Evolutionary conservation across 2,113 vertebrate species (phyloP).

Genomic region (Heterocephalus glaber): DNA sequence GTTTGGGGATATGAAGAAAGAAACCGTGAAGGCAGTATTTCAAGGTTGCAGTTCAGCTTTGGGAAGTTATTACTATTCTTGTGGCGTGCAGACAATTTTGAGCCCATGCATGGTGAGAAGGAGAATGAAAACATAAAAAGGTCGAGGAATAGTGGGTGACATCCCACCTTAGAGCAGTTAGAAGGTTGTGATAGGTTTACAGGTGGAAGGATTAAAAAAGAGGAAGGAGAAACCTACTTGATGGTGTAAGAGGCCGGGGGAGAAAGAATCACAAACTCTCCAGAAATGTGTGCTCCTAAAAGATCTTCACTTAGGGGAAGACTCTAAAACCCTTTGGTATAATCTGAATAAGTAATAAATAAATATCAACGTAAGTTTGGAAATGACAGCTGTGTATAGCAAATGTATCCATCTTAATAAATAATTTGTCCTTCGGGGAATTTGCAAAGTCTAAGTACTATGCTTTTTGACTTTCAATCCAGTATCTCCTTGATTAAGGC

Average conservation of each 20-base stretch:
- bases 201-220: background rate
- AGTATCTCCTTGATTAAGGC: background rate
- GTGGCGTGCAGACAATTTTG: background rate
- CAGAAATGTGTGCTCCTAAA: background rate
- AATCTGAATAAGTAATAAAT: background rate
- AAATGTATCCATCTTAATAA: background rate
- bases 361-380: background rate
- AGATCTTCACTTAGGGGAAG: background rate
- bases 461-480: background rate
- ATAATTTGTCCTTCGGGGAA: background rate
- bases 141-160: background rate
- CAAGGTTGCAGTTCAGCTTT: background rate
- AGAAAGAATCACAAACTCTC: background rate
- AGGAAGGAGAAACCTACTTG: background rate
- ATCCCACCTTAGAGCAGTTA: background rate
- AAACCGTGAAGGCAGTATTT: background rate
- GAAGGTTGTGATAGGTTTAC: background rate
- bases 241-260: background rate
- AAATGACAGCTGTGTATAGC: background rate
- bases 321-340: background rate
- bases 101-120: background rate
- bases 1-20: background rate
- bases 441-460: background rate
- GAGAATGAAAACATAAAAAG: background rate
- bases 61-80: background rate